These are phyloP conservation scores for Magallana ariakensis DNA, from an alignment of 1,140 invertebrate species.

Conservation along the genomic window DNA sequence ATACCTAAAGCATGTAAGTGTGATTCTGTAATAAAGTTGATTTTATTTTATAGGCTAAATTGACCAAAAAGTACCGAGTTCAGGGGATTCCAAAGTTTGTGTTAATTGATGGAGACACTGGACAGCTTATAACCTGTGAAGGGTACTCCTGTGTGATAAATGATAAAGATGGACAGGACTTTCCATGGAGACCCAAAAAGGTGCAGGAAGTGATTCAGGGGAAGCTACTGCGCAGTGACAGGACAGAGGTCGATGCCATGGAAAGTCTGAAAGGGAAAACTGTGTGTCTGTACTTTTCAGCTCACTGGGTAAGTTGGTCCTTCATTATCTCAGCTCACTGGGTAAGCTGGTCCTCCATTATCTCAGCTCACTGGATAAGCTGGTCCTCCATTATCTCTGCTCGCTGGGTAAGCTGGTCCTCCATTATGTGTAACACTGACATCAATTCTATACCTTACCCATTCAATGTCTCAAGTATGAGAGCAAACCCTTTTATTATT, in stretches of 20 bases:
- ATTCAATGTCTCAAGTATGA: too few relatives aligned
- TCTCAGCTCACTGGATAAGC: constrained; percentile 91
- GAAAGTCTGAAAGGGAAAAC: constrained; percentile 81
- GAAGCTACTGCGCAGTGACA: constrained; percentile 82
- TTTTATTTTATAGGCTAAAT: constrained; percentile 79
- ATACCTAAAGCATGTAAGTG: too few relatives aligned
- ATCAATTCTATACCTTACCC: too few relatives aligned
- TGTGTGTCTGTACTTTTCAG: constrained; percentile 89
- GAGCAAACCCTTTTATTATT: too few relatives aligned
- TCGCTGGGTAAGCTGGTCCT: constrained; percentile 84
- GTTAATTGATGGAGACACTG: constrained; percentile 84
- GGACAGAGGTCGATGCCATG: constrained; percentile 76
- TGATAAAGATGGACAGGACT: constrained; percentile 83
- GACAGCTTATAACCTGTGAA: constrained; percentile 84
- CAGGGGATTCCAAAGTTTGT: constrained; percentile 82
- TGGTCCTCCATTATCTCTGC: too few relatives aligned
- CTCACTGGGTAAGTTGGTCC: constrained; percentile 85
- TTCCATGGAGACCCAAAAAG: constrained; percentile 85
- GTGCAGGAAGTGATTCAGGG: constrained; percentile 82
- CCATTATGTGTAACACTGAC: too few relatives aligned
- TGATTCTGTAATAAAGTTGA: too few relatives aligned
- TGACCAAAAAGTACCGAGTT: constrained; percentile 75
- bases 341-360: constrained; percentile 72
- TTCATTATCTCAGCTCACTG: too few relatives aligned
- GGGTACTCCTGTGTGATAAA: constrained; percentile 84